Base-by-base conservation (phyloP, 2,113 vertebrate species). In the Sebastes fasciatus region DNA sequence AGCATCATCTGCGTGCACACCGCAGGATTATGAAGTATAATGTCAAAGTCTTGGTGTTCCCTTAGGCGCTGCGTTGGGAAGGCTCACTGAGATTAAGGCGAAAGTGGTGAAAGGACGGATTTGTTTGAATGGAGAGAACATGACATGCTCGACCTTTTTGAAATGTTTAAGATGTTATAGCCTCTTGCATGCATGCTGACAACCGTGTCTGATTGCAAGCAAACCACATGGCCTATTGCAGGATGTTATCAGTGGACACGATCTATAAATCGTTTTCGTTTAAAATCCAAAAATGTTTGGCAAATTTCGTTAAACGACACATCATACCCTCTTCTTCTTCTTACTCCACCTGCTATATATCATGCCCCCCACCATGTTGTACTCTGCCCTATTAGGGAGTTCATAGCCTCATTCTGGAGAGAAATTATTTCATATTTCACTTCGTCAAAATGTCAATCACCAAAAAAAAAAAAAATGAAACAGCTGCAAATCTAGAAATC, bases 61-160 rank as follows among this genome's bases (percentile, higher is more conserved):
- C 77, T 75, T 79, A 77, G 85, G 87, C 86, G 67, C 34, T 34
- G 34, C 73, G 79, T 87, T 75, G 7, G 65, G 84, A 86, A 78
- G 78, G 79, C 74, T 74, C 80, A 71, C 63, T n/a, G 80, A 82
- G 83, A 88, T 86, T 81, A 83, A 86, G 79, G 79, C 34, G 34
- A 80, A 80, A 75, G 90, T 79, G 88, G 34, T 91, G 90, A 93
- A 90, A 92, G 85, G 76, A 86, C 66, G 79, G 85, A 88, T 89
- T 88, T 89, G 84, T 82, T 89, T 75, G 80, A 85, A 65, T 21
- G 61, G 78, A 51, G 80, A 86, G 80, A 83, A 79, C 86, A 86
- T 84, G 84, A 83, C 87, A 86, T 85, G 9, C 71, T 78, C 82
- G 80, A 89, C 81, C 81, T 88, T 83, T 80, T 80, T 42, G 69